phyloP scores from a whole-genome alignment of 2,888 invertebrate genomes.

The Mimas tiliae region DNA sequence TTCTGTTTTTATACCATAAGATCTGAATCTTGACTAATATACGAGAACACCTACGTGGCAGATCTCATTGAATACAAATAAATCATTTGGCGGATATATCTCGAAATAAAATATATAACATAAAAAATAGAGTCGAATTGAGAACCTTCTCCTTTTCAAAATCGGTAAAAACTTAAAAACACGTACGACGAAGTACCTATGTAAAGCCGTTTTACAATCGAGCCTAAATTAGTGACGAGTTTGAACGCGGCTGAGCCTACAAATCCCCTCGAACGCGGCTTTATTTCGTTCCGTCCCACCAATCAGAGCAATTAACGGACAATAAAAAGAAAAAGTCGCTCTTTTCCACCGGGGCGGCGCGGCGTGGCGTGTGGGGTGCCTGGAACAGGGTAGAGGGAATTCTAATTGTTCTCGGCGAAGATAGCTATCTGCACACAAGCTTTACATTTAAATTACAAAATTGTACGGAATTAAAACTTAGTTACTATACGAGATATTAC shows the following conservation, averaged over 20 bases:
- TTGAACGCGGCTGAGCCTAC: conserved; percentile 55
- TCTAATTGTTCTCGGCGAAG: conserved; percentile 52
- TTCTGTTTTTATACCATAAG: too few relatives aligned
- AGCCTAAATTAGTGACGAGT: conserved; percentile 63
- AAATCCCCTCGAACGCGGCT: conserved; percentile 66
- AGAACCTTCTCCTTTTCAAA: background rate
- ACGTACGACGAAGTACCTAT: conserved; percentile 21
- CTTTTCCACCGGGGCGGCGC: conserved; percentile 45
- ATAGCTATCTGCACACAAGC: conserved; percentile 17
- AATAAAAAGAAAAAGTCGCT: conserved; percentile 64
- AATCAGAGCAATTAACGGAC: conserved; percentile 77
- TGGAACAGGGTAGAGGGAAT: conserved; percentile 45
- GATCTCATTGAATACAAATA: too few relatives aligned
- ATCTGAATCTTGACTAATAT: too few relatives aligned
- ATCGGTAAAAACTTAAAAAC: background rate
- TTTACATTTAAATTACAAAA: conserved; percentile 24
- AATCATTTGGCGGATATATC: too few relatives aligned
- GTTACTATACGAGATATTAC: background rate
- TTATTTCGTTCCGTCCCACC: conserved; percentile 70
- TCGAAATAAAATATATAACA: too few relatives aligned
- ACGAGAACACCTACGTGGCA: too few relatives aligned
- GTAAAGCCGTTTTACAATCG: conserved; percentile 53
- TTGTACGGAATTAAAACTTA: conserved; percentile 13
- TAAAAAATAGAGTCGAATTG: too few relatives aligned
- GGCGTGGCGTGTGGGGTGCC: conserved; percentile 47